Conservation (phyloP, 2,113 vertebrate genomes). For the Dascyllus trimaculatus region DNA sequence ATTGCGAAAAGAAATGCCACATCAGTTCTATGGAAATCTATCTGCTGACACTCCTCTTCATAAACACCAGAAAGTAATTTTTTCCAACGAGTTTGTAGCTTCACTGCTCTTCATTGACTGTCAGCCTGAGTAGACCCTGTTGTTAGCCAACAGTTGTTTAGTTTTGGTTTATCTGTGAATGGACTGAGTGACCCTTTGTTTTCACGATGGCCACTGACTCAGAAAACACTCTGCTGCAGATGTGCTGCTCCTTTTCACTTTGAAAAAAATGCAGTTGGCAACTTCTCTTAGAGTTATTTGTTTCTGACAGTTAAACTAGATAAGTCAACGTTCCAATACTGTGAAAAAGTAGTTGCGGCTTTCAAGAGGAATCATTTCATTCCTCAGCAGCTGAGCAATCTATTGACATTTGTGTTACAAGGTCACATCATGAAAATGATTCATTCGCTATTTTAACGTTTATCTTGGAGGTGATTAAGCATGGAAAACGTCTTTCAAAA, state of each 20-base stretch:
- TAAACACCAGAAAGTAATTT: background rate
- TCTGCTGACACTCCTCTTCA: background rate
- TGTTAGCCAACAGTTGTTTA: slow-evolving; percentile 47
- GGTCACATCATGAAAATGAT: slow-evolving; percentile 1
- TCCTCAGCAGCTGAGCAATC: background rate
- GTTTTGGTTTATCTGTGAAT: slow-evolving; percentile 34
- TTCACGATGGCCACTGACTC: background rate
- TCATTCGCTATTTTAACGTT: slow-evolving; percentile 15
- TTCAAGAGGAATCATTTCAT: background rate
- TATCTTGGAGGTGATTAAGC: slow-evolving; percentile 22
- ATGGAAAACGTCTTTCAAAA: slow-evolving; percentile 21
- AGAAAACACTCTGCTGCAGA: background rate
- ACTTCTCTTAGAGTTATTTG: background rate
- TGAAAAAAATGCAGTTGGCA: background rate
- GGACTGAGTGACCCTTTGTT: background rate
- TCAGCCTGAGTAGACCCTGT: slow-evolving; percentile 24
- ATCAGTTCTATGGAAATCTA: too few relatives aligned
- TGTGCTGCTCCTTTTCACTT: slow-evolving; percentile 12
- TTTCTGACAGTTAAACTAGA: background rate
- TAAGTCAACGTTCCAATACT: background rate
- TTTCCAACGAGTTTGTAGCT: slow-evolving; percentile 8
- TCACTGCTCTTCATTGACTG: slow-evolving; percentile 14
- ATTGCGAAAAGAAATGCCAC: too few relatives aligned
- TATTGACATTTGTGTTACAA: slow-evolving; percentile 4
- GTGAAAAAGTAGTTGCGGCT: background rate